Conservation (phyloP, 2,888 invertebrate species). For the Morinoia aosen region DNA sequence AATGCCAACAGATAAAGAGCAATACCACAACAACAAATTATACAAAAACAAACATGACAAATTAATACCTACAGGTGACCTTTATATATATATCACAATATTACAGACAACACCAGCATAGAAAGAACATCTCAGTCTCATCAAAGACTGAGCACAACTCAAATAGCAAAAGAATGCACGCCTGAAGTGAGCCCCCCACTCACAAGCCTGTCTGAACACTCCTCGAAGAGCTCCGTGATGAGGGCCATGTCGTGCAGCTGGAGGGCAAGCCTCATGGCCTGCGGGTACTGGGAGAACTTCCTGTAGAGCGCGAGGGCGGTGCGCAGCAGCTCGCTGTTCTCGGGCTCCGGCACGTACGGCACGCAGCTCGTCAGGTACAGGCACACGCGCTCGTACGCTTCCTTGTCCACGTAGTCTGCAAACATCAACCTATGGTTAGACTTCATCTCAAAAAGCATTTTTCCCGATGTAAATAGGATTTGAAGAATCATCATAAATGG, state of each 20-base stretch:
- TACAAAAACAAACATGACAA: too few species aligned
- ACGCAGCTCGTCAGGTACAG: conserved; percentile 93
- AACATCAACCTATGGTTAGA: not conserved
- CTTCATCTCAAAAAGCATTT: not conserved
- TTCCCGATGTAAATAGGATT: too few species aligned
- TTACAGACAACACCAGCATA: too few species aligned
- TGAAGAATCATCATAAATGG: too few species aligned
- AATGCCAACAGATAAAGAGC: too few species aligned
- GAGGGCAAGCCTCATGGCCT: conserved; percentile 91
- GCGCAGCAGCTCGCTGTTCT: conserved; percentile 86
- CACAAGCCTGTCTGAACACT: conserved; percentile 86
- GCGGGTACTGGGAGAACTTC: conserved; percentile 88
- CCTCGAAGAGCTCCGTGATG: conserved; percentile 86
- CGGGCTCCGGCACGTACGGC: conserved; percentile 95
- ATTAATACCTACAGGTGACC: too few species aligned
- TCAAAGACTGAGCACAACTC: too few species aligned
- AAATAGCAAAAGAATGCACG: too few species aligned
- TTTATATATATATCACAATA: too few species aligned
- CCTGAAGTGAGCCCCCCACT: not conserved
- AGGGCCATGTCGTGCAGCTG: conserved; percentile 85
- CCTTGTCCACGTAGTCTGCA: conserved; percentile 82
- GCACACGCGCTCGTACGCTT: conserved; percentile 92
- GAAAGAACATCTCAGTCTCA: too few species aligned
- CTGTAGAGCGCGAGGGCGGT: conserved; percentile 88
- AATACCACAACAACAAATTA: too few species aligned